Evolutionary conservation across 2,888 invertebrate species (phyloP).

Genomic region (Zhengitettix transpicula): DNA sequence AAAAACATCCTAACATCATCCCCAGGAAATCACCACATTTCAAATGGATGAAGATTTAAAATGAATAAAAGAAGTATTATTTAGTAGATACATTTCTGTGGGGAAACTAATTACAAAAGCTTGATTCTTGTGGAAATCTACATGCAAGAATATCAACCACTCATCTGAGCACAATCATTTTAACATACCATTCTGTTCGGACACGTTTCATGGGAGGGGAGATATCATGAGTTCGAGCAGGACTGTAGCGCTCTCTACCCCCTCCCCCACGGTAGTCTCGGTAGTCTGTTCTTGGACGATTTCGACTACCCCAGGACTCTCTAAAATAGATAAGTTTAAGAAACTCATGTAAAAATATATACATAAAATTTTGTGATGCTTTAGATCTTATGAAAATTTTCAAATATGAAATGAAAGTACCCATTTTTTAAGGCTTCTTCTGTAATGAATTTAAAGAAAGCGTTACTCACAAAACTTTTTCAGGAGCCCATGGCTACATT

Average conservation of each 20-base stretch:
- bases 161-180: background rate
- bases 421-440: too few species aligned
- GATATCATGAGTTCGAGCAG: conserved; percentile 40
- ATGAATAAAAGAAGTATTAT: background rate
- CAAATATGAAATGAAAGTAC: too few species aligned
- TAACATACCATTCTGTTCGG: conserved; percentile 51
- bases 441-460: too few species aligned
- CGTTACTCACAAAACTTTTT: too few species aligned
- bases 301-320: conserved; percentile 31
- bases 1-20: background rate
- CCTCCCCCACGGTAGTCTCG: conserved; percentile 55
- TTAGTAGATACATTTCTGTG: too few species aligned
- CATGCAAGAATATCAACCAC: background rate
- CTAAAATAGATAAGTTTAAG: conserved; percentile 10
- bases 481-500: too few species aligned
- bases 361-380: too few species aligned
- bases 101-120: too few species aligned
- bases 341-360: background rate
- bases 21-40: background rate
- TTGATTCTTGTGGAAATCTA: too few species aligned
- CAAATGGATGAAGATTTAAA: background rate
- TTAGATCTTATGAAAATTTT: too few species aligned
- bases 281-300: conserved; percentile 58
- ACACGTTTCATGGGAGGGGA: conserved; percentile 63
- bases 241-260: conserved; percentile 36